A percentile compares a stretch with the other conserved stretches of the same genome.
phyloP scores from a whole-genome alignment of 2,113 vertebrate genomes.

The Catharus bicknelli region DNA sequence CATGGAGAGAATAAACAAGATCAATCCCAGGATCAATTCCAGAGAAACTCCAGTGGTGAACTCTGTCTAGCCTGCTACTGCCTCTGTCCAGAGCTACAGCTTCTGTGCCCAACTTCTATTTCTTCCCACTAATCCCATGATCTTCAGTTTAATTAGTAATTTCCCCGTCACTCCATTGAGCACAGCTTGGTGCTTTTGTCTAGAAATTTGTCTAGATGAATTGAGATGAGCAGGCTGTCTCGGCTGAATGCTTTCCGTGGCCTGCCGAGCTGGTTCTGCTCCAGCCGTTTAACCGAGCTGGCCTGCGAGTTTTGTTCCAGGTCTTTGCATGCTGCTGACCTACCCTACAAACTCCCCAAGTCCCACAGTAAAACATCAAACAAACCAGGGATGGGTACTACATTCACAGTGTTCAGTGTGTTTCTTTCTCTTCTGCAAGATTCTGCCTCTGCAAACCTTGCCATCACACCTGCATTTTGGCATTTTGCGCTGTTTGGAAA shows the following conservation, averaged over 20 bases:
- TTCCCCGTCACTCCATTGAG: constrained; percentile 8
- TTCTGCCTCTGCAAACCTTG: neutral
- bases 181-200: constrained; percentile 49
- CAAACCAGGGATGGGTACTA: neutral
- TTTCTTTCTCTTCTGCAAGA: neutral
- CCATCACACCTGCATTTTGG: neutral
- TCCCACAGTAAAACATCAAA: neutral
- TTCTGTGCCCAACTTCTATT: neutral
- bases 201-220: constrained; percentile 43
- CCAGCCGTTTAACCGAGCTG: neutral
- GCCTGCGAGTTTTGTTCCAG: neutral
- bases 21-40: constrained; percentile 36
- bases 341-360: neutral
- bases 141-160: constrained; percentile 55
- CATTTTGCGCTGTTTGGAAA: neutral
- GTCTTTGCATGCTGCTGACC: neutral
- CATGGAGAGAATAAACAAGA: constrained; percentile 55
- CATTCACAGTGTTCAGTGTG: neutral
- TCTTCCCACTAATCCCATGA: constrained; percentile 30
- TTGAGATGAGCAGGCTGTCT: constrained; percentile 37
- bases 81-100: constrained; percentile 4
- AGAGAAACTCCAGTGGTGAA: constrained; percentile 17
- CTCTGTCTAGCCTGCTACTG: neutral
- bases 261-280: neutral
- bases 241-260: neutral